phyloP scores from a whole-genome alignment of 2,113 vertebrate species.

The Rhea americana region DNA sequence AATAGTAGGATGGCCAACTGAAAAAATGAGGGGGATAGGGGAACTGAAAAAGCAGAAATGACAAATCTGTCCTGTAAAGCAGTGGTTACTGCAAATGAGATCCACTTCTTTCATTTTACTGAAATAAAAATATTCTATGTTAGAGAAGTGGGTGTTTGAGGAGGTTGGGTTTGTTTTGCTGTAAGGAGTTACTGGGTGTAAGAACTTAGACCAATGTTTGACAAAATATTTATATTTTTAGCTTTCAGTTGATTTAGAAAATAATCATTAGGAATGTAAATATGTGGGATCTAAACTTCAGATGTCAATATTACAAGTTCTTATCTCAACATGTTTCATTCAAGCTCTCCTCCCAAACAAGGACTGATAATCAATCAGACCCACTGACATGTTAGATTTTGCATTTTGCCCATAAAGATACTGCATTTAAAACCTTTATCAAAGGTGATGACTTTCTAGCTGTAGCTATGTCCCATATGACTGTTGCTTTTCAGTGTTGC shows the following conservation, averaged over 20 bases:
- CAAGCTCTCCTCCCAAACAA: not conserved
- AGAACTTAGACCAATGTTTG: not conserved
- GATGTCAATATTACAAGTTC: conserved; percentile 21
- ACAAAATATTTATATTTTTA: conserved; percentile 42
- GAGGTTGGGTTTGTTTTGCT: not conserved
- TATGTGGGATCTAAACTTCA: conserved; percentile 10
- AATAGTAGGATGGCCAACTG: not conserved
- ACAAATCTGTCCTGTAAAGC: not conserved
- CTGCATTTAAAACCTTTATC: not conserved
- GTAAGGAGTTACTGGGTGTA: not conserved
- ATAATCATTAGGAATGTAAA: conserved; percentile 44
- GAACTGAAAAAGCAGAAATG: not conserved
- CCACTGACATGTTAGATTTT: not conserved
- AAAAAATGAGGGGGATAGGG: not conserved
- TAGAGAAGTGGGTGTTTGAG: not conserved
- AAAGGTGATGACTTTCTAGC: not conserved
- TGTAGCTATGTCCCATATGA: not conserved
- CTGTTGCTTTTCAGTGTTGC: not conserved
- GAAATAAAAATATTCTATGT: not conserved
- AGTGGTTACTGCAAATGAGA: not conserved
- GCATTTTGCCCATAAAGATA: not conserved
- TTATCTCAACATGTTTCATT: not conserved
- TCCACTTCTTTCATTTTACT: not conserved
- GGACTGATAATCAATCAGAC: not conserved
- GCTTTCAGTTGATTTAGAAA: not conserved